Evolutionary conservation across 2,888 invertebrate species (phyloP), one percentile per base, ranked within the genome.

Genomic region (Dione vanillae): DNA sequence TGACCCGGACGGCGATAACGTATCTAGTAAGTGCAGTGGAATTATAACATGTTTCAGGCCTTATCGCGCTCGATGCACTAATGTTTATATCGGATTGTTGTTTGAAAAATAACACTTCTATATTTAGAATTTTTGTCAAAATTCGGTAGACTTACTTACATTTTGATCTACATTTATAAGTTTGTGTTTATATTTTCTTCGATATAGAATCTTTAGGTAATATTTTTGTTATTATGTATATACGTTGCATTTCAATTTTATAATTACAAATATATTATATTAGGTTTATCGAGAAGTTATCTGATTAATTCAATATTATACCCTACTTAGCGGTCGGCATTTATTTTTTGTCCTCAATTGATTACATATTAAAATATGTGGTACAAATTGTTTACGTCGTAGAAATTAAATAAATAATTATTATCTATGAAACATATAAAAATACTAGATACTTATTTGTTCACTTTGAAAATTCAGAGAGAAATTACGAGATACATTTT

Each of bases 1-100:
- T 80, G 83, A 83, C 83, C 84, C 83, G 83, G 82, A 81, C 82
- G 69, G 74, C 68, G 84, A 84, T 84, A 83, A 74, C 45, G 70
- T 84, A 84, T 85, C 83, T 72, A 61, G 70, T 73, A 78, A 81
- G 75, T 82, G 82, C 82, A 83, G 75, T 77, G 78, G 79, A 75
- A 71, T 77, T 76, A 69, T 66, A 79, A 78, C 76, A 79, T 67
- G 72, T 71, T 72, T 64, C 73, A 78, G 75, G 68, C 67, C 67
- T 76, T 78, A 78, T 78, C 78, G 56, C 61, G 62, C 41, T 41
- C 54, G 37, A 69, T 72, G 69, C 69, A 73, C 74, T 67, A 73
- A 69, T 70, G 9, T 56, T n/a, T 9, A 2, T n/a, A 71, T 47
- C 19, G 35, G 65, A 49, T 67, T 64, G 64, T 52, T 59, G n/a